Conservation (phyloP, 1,140 invertebrate species). For the Monochamus saltuarius region DNA sequence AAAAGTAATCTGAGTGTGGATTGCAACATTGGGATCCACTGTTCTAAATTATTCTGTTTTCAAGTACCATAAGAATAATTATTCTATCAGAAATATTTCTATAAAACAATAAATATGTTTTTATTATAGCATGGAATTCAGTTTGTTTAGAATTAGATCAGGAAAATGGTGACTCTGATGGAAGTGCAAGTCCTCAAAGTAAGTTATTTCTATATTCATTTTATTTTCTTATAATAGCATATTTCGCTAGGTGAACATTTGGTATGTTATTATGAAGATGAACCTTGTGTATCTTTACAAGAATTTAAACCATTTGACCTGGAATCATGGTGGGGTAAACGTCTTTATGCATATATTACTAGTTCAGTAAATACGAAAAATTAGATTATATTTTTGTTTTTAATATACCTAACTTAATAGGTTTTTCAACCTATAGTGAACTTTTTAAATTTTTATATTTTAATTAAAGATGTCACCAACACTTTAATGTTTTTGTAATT, state of each 20-base stretch:
- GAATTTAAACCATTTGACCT: conserved; percentile 86
- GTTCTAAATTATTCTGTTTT: no score
- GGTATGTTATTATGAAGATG: conserved; percentile 71
- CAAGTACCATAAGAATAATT: no score
- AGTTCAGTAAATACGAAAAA: conserved; percentile 4
- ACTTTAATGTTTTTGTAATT: neutral
- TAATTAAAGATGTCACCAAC: neutral
- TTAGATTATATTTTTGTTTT: neutral
- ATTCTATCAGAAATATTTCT: neutral
- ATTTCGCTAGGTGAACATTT: conserved; percentile 30
- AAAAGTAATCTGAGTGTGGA: no score
- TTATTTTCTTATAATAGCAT: neutral
- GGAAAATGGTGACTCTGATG: conserved; percentile 23
- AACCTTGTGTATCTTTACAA: conserved; percentile 65
- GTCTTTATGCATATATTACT: conserved; percentile 55
- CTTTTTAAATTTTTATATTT: conserved; percentile 1
- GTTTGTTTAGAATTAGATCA: conserved; percentile 38
- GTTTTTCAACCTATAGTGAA: neutral
- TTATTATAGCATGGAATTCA: conserved; percentile 42
- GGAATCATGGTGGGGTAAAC: conserved; percentile 84
- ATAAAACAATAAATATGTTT: conserved; percentile 9
- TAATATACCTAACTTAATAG: neutral
- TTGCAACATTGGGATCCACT: no score
- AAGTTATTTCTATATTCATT: neutral
- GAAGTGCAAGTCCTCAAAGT: conserved; percentile 3